Conservation (phyloP, 2,797 vertebrate species). For the Thamnophis elegans region DNA sequence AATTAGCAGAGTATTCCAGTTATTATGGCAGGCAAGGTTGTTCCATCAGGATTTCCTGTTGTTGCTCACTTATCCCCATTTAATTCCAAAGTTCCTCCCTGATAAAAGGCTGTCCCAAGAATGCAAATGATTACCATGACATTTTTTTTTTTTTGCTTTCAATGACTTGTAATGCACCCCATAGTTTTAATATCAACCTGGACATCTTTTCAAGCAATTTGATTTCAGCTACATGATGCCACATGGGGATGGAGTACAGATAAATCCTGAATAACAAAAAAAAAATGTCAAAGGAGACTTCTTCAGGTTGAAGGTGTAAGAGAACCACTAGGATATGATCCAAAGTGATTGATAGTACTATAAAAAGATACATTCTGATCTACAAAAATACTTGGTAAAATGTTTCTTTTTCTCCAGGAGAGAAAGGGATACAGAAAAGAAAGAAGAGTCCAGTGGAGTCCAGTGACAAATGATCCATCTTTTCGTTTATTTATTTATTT, state of each 20-base stretch:
- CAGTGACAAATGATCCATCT: neutral
- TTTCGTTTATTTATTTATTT: neutral
- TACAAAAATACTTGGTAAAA: neutral
- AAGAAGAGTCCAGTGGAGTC: neutral
- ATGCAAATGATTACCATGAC: neutral
- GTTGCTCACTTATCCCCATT: neutral
- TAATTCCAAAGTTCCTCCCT: neutral
- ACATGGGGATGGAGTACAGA: neutral
- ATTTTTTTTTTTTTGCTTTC: neutral
- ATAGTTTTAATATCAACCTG: neutral
- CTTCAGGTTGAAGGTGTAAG: neutral
- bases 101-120: neutral
- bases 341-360: neutral
- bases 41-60: neutral
- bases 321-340: neutral
- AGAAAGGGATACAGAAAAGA: neutral
- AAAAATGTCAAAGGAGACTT: neutral
- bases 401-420: neutral
- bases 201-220: neutral
- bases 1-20: slow-evolving; percentile 7
- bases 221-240: rapidly evolving
- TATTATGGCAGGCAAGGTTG: neutral
- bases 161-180: neutral
- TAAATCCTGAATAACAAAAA: neutral
- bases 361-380: neutral